A percentile compares a stretch with the other conserved stretches of the same genome.
Conservation (phyloP, 2,797 vertebrate genomes). For the Scomberomorus guttatus region DNA sequence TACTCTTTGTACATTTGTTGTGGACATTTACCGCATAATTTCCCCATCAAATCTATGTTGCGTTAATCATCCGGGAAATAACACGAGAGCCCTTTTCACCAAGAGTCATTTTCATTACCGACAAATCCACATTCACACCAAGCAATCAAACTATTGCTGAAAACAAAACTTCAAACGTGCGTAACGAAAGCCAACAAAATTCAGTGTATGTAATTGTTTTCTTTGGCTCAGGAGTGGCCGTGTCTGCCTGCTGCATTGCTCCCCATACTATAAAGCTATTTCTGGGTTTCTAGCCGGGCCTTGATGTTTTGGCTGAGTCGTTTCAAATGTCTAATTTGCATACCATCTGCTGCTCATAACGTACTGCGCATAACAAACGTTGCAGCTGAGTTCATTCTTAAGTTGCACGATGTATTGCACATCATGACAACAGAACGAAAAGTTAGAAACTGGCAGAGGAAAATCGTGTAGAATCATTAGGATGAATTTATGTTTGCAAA, state of each 20-base stretch:
- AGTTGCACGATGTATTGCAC: constrained; percentile 11
- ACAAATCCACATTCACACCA: neutral
- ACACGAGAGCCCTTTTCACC: neutral
- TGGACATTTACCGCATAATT: constrained; percentile 25
- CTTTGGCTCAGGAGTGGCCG: constrained; percentile 29
- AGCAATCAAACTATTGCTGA: constrained; percentile 6
- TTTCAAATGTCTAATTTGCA: constrained; percentile 71
- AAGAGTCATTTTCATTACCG: constrained; percentile 22
- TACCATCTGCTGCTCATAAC: constrained; percentile 74
- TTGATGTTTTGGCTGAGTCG: constrained; percentile 60
- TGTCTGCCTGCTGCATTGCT: constrained; percentile 31
- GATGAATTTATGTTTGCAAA: constrained; percentile 5
- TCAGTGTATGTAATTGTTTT: constrained; percentile 44
- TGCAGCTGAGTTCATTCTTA: constrained; percentile 33
- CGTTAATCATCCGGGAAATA: neutral
- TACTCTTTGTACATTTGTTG: constrained; percentile 7
- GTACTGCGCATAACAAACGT: constrained; percentile 49
- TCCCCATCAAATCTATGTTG: constrained; percentile 5
- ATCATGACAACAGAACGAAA: constrained; percentile 13
- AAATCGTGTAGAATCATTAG: neutral
- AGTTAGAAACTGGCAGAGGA: neutral
- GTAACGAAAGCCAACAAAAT: constrained; percentile 14
- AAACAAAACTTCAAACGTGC: constrained; percentile 24
- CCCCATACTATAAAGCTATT: constrained; percentile 62
- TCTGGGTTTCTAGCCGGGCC: constrained; percentile 51